Conservation (phyloP, 2,888 invertebrate genomes). For the Zhuqinia jingwanae region DNA sequence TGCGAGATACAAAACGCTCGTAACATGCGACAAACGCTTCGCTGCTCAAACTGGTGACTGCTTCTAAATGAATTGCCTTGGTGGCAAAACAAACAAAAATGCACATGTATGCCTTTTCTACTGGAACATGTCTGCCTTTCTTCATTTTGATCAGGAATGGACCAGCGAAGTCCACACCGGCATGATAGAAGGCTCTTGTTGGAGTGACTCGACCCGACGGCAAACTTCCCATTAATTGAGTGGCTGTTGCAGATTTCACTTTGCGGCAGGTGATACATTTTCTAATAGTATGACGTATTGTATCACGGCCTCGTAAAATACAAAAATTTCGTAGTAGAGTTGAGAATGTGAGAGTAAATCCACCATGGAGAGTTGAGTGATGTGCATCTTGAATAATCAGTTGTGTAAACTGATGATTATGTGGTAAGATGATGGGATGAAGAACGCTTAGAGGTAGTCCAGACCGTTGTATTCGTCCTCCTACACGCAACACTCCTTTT, state of each 20-base stretch:
- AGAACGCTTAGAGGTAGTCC: conserved; percentile 73
- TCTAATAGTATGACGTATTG: not conserved
- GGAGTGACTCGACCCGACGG: conserved; percentile 76
- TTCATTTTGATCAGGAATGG: conserved; percentile 69
- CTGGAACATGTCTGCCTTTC: conserved; percentile 65
- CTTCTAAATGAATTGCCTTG: conserved; percentile 78
- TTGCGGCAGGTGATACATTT: conserved; percentile 46
- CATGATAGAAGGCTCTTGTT: conserved; percentile 77
- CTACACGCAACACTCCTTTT: conserved; percentile 74
- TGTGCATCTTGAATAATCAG: conserved; percentile 43
- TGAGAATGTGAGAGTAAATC: not conserved
- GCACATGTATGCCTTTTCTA: conserved; percentile 78
- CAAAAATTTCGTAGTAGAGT: conserved; percentile 30
- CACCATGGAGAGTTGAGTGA: conserved; percentile 27
- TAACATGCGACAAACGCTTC: conserved; percentile 80
- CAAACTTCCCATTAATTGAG: conserved; percentile 79
- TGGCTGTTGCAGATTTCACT: conserved; percentile 9
- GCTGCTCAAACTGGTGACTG: conserved; percentile 79
- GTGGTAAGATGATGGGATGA: conserved; percentile 44
- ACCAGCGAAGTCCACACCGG: conserved; percentile 75
- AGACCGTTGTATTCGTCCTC: conserved; percentile 78
- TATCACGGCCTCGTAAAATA: conserved; percentile 36
- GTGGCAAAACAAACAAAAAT: conserved; percentile 79
- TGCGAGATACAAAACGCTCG: conserved; percentile 79
- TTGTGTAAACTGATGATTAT: not conserved